Conservation (phyloP, 2,797 vertebrate species). For the Knipowitschia caucasica region DNA sequence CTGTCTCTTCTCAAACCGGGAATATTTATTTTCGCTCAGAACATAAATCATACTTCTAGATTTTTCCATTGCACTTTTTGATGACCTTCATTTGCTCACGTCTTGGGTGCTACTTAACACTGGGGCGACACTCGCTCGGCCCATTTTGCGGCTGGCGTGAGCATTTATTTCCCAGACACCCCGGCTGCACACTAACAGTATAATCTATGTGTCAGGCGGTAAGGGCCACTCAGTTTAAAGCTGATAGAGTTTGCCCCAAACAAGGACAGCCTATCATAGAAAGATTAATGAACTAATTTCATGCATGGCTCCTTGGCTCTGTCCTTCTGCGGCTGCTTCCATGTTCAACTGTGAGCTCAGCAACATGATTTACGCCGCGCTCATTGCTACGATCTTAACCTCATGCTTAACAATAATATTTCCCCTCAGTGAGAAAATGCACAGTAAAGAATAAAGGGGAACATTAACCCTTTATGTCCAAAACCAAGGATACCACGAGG, state of each 20-base stretch:
- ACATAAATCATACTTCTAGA: slow-evolving; percentile 27
- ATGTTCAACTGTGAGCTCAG: slow-evolving; percentile 64
- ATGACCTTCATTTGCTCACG: slow-evolving; percentile 62
- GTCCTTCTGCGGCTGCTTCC: slow-evolving; percentile 63
- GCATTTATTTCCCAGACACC: slow-evolving; percentile 63
- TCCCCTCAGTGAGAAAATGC: slow-evolving; percentile 51
- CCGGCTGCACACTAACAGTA: slow-evolving; percentile 54
- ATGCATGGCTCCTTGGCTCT: slow-evolving; percentile 74
- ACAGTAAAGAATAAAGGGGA: slow-evolving; percentile 40
- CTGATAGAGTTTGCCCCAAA: slow-evolving; percentile 77
- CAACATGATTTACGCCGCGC: slow-evolving; percentile 60
- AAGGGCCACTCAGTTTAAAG: slow-evolving; percentile 66
- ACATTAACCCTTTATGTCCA: slow-evolving; percentile 30
- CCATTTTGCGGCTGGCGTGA: slow-evolving; percentile 48
- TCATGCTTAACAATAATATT: slow-evolving; percentile 63
- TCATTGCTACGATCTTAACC: slow-evolving; percentile 59
- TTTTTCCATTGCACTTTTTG: slow-evolving; percentile 31
- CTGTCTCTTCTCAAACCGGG: background rate
- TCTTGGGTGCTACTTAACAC: slow-evolving; percentile 64
- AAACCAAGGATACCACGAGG: slow-evolving; percentile 23
- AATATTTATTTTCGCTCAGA: background rate
- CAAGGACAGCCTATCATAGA: slow-evolving; percentile 75
- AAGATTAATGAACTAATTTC: slow-evolving; percentile 79
- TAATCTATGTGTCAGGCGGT: slow-evolving; percentile 72
- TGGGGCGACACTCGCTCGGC: slow-evolving; percentile 46